A percentile compares a stretch with the other conserved stretches of the same genome.
phyloP scores from a whole-genome alignment of 2,113 vertebrate genomes.

The Hyperoodon ampullatus region DNA sequence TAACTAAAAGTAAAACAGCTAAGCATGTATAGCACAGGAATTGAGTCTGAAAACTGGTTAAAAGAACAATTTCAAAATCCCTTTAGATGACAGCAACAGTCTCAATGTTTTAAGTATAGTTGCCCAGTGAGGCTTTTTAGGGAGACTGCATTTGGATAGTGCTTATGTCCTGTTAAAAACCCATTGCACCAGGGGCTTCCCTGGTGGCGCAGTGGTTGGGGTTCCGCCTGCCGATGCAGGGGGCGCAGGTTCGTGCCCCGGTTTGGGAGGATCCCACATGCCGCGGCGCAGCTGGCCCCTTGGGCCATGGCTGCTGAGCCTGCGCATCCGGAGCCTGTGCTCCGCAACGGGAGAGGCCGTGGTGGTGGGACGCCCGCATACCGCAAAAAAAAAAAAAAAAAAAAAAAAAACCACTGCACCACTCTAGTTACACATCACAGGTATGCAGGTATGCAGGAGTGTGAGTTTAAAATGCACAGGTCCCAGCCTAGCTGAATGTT shows the following conservation, averaged over 20 bases:
- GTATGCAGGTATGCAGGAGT: too few relatives aligned
- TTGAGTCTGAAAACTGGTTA: not conserved
- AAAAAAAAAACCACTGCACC: not conserved
- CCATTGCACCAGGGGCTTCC: not conserved
- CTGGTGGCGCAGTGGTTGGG: too few relatives aligned
- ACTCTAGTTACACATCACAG: not conserved
- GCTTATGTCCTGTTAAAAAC: not conserved
- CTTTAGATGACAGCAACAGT: not conserved
- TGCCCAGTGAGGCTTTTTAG: not conserved
- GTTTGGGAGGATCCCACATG: too few relatives aligned
- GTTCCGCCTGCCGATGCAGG: too few relatives aligned
- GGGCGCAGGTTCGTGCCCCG: too few relatives aligned
- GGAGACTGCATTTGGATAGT: not conserved
- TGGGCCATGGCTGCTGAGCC: too few relatives aligned
- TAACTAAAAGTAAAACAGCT: not conserved
- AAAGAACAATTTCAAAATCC: slow-evolving; percentile 39
- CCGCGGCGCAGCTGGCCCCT: too few relatives aligned
- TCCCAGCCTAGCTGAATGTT: not conserved
- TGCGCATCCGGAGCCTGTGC: too few relatives aligned
- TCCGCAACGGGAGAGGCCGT: too few relatives aligned
- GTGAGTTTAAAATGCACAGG: not conserved
- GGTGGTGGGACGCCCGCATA: too few relatives aligned
- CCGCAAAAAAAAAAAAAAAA: too few relatives aligned
- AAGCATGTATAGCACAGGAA: not conserved
- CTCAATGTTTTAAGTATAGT: not conserved